Evolutionary conservation across 2,797 vertebrate genomes (phyloP).

Genomic region (Malurus splendens): DNA sequence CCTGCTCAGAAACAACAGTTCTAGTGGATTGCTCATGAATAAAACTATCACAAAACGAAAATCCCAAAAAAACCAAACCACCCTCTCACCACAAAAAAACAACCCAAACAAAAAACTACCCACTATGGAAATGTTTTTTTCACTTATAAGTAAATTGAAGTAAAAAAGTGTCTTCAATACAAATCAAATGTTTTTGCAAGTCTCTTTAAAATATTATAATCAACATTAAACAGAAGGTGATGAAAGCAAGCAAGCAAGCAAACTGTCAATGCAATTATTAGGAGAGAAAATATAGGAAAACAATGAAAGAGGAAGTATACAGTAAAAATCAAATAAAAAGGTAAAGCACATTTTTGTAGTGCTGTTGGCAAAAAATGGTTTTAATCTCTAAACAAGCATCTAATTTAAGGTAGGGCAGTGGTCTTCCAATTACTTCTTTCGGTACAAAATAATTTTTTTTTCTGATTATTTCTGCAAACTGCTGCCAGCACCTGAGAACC

Average conservation of each 20-base stretch:
- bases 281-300: background rate
- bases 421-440: background rate
- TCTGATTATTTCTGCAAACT: background rate
- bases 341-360: background rate
- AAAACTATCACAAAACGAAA: background rate
- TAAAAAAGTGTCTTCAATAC: background rate
- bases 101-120: fast-evolving
- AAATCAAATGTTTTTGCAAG: background rate
- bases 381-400: background rate
- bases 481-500: background rate
- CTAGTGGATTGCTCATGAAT: background rate
- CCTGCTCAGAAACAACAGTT: background rate
- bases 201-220: background rate
- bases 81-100: background rate
- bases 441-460: background rate
- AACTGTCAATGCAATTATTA: background rate
- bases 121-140: background rate
- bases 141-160: background rate
- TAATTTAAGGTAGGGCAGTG: background rate
- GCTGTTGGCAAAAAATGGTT: background rate
- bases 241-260: background rate
- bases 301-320: background rate
- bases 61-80: fast-evolving
- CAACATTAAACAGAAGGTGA: background rate
- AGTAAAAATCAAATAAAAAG: background rate